phyloP scores from a whole-genome alignment of 2,888 invertebrate genomes.

The Sphecodes monilicornis region DNA sequence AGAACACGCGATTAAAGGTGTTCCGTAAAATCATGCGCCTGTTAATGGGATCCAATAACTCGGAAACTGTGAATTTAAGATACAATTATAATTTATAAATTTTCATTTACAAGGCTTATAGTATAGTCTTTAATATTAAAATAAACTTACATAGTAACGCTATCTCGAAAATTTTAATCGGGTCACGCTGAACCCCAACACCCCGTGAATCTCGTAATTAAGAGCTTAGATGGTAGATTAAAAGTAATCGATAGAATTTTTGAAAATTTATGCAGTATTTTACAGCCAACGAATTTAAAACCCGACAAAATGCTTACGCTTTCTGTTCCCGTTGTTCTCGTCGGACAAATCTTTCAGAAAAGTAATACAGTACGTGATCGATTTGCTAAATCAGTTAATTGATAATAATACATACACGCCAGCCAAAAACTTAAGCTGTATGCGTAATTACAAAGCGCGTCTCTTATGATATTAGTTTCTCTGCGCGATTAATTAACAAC shows the following conservation, averaged over 20 bases:
- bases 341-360: slow-evolving; percentile 30
- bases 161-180: slow-evolving; percentile 75
- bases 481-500: slow-evolving; percentile 74
- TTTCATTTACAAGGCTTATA: slow-evolving; percentile 83
- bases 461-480: slow-evolving; percentile 61
- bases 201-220: slow-evolving; percentile 66
- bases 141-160: slow-evolving; percentile 81
- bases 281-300: slow-evolving; percentile 63
- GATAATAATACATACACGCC: slow-evolving; percentile 49
- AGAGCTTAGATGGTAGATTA: slow-evolving; percentile 56
- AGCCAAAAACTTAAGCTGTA: slow-evolving; percentile 68
- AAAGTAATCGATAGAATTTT: slow-evolving; percentile 58
- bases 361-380: neutral
- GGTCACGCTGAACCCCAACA: slow-evolving; percentile 67
- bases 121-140: slow-evolving; percentile 81
- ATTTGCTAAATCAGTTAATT: slow-evolving; percentile 43
- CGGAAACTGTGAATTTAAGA: slow-evolving; percentile 73
- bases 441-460: slow-evolving; percentile 74
- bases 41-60: slow-evolving; percentile 57
- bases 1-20: slow-evolving; percentile 27
- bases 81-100: slow-evolving; percentile 83
- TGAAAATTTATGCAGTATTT: slow-evolving; percentile 53
- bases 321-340: slow-evolving; percentile 47
- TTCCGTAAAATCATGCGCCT: slow-evolving; percentile 30
- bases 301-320: slow-evolving; percentile 60